Evolutionary conservation across 1,140 invertebrate species (phyloP).

Genomic region (Ceratosolen fusciceps): DNA sequence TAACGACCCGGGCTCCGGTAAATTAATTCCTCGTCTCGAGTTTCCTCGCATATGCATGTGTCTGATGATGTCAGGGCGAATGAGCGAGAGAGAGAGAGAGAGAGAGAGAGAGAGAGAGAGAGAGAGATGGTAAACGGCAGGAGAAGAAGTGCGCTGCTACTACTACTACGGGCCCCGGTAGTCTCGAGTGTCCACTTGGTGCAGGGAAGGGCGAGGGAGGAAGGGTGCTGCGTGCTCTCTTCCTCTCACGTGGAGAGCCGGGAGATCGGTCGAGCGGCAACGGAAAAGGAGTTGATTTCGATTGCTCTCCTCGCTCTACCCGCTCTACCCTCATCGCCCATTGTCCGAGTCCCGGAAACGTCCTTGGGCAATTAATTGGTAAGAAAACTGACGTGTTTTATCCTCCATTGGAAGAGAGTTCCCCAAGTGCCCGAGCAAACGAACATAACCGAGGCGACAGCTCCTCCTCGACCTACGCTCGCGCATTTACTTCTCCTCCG

Average conservation of each 20-base stretch:
- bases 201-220: background rate
- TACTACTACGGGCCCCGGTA: background rate
- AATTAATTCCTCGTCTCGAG: background rate
- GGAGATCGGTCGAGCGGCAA: constrained; percentile 23
- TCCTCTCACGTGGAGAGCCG: constrained; percentile 8
- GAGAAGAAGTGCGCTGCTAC: constrained; percentile 5
- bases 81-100: constrained; percentile 2
- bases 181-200: constrained; percentile 35
- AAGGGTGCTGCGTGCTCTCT: background rate
- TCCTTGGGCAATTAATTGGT: constrained; percentile 42
- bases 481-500: too few species aligned
- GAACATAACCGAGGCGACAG: too few species aligned
- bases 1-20: background rate
- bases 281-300: constrained; percentile 33
- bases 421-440: too few species aligned
- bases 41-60: too few species aligned
- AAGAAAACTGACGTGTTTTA: constrained; percentile 18
- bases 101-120: background rate
- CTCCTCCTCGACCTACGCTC: too few species aligned
- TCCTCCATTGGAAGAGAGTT: too few species aligned
- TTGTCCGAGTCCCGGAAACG: background rate
- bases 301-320: background rate
- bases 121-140: background rate
- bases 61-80: too few species aligned
- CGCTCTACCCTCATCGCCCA: background rate